Base-by-base conservation (phyloP, 1,140 invertebrate genomes). In the Diachasmimorpha longicaudata region DNA sequence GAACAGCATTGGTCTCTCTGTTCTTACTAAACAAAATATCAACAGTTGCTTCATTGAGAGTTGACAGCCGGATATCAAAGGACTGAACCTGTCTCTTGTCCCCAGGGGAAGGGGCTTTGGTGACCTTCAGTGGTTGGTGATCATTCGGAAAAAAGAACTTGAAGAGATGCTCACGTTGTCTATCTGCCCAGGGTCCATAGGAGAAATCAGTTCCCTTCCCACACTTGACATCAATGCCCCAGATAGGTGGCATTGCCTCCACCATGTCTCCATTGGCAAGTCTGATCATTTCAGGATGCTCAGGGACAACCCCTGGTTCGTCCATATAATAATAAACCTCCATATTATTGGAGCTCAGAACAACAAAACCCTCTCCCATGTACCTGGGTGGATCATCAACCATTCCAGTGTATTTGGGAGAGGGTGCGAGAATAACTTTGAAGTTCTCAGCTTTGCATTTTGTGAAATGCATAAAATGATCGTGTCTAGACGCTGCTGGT, bases 321-420 rank as follows among this genome's bases (percentile, higher is more conserved):
- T 99, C 97, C 95, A 98, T 96, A 82, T 98, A 98, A 86, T 97
- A 98, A 87, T 99, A 98, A 25, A 98, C 89, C 84, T 98, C 96
- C 77, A 99, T 94, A 83, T 96, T 94, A 86, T 98, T 98, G 4
- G 96, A 97, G 84, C 97, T 97, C 88, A 99, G 93, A 9, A 99
- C 92, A 9, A 98, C 97, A 90, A 99, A 99, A 4, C 98, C 98
- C 90, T 99, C 97, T 19, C 97, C 97, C 97, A 99, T 99, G 80
- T 95, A 98, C 42, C 98, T 87, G 1, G 98, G 98, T 4, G 98
- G 97, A 83, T 99, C 97, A 89, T 99, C 97, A 2, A 95, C 92
- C 89, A 97, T 93, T 3, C 96, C 96, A 1, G 94, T 96, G 85
- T 98, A 99, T 84, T 98, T 98, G 13, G 94, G 95, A 90, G 96